A percentile compares a stretch with the other conserved stretches of the same genome.
Evolutionary conservation across 2,113 vertebrate genomes (phyloP).

Genomic region (Daubentonia madagascariensis): DNA sequence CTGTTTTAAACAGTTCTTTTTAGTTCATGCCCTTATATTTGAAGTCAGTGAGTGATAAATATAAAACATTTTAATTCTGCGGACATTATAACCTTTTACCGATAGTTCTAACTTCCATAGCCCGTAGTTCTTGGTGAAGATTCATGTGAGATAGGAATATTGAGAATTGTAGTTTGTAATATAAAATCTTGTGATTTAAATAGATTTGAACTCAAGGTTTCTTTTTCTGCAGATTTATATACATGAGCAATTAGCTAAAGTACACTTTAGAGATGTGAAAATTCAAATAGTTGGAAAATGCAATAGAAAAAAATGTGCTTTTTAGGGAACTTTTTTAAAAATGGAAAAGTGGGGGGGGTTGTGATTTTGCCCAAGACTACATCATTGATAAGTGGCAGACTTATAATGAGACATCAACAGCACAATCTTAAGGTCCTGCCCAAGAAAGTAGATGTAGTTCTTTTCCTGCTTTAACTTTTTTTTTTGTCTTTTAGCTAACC

Average conservation of each 20-base stretch:
- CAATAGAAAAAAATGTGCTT: background rate
- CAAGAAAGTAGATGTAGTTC: background rate
- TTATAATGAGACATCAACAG: background rate
- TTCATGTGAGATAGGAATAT: background rate
- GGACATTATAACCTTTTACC: background rate
- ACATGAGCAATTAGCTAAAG: background rate
- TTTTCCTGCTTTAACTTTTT: background rate
- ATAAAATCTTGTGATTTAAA: background rate
- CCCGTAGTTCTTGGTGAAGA: background rate
- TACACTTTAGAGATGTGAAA: background rate
- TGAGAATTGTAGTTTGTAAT: background rate
- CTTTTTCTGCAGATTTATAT: background rate
- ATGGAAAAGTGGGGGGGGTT: background rate
- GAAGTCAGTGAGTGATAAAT: background rate
- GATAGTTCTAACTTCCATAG: background rate
- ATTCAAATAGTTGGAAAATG: background rate
- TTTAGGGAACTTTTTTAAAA: background rate
- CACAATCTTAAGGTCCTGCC: background rate
- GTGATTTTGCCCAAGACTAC: background rate
- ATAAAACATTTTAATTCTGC: background rate
- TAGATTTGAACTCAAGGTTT: background rate
- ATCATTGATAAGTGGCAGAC: background rate
- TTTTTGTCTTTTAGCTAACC: constrained; percentile 87
- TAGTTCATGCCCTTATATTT: background rate
- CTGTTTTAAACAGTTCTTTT: background rate